Evolutionary conservation across 2,113 vertebrate species (phyloP), one percentile per base, ranked within the genome.

Genomic region (Arothron firmamentum): DNA sequence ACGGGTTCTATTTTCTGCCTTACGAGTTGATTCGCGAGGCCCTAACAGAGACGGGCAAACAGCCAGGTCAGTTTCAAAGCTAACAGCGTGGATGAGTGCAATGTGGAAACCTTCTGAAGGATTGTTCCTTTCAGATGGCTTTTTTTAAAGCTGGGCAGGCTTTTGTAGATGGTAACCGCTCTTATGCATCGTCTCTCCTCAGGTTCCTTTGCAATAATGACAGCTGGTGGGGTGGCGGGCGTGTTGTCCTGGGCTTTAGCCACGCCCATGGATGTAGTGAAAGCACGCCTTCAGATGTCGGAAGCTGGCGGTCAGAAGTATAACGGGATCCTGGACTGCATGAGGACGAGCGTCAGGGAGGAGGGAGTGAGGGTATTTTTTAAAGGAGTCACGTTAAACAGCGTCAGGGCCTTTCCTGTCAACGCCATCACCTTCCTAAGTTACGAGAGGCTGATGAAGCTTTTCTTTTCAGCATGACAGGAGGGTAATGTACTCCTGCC

Each of bases 241-340:
- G 87, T 91, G 13, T 45, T 85, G 38, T 92, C 90, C 7, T 94
- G 94, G 93, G 72, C 72, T 2, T 67, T 74, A 1, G 93, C 92
- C 50, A 94, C 92, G 0, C 93, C 93, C 1, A 87, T 94, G 81
- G 93, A 94, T 0, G 91, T 95, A 17, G 75, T 94, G 46, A 95
- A 95, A 80, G 87, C 91, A 0, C 86, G 92, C 6, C 87, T 94
- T 59, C 94, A 94, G 86, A 90, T 93, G 92, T 90, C 89, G 0
- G 92, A 92, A 7, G 78, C 88, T 3, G 81, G 87, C 11, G 86
- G 67, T 3, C 70, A 53, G 3, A 58, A 59, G 13, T 94, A 93
- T 70, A 49, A 2, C 0, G 92, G 94, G 1, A 25, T 93, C 62
- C 66, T 91, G 53, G 85, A 94, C 85, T 94, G 92, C 81, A 66